Evolutionary conservation across 2,888 invertebrate genomes (phyloP).

Genomic region (Lamellibrachia satsuma): DNA sequence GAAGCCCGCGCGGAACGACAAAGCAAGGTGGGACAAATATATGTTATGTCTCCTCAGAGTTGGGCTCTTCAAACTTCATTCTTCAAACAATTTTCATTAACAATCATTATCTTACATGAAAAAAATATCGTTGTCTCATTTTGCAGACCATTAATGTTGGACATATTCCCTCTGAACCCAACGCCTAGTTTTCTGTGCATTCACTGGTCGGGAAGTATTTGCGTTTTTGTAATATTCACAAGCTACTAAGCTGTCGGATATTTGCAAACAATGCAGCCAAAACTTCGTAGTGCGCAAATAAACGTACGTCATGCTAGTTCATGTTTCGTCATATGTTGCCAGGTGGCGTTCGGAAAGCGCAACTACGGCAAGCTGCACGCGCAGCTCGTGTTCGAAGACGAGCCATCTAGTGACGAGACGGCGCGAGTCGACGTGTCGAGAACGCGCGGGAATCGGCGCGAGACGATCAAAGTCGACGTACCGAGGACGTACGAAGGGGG

Average conservation of each 20-base stretch:
- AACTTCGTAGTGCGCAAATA: too few relatives aligned
- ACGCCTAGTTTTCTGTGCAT: too few relatives aligned
- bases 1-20: background rate
- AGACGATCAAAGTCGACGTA: background rate
- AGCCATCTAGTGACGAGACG: background rate
- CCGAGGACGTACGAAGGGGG: background rate
- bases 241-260: too few relatives aligned
- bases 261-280: too few relatives aligned
- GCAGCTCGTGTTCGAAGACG: background rate
- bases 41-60: background rate
- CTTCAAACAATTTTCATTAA: background rate
- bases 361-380: background rate
- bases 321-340: background rate
- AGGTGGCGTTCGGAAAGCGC: background rate
- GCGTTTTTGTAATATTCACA: too few relatives aligned
- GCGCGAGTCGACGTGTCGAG: background rate
- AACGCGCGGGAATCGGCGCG: background rate
- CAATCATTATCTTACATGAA: background rate
- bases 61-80: background rate
- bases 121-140: background rate
- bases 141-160: too few relatives aligned
- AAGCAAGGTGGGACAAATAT: background rate
- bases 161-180: too few relatives aligned
- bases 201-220: too few relatives aligned
- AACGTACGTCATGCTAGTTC: too few relatives aligned